These are phyloP conservation scores for Leptobrachium ailaonicum DNA, from an alignment of 2,113 vertebrate species.

Conservation along the genomic window DNA sequence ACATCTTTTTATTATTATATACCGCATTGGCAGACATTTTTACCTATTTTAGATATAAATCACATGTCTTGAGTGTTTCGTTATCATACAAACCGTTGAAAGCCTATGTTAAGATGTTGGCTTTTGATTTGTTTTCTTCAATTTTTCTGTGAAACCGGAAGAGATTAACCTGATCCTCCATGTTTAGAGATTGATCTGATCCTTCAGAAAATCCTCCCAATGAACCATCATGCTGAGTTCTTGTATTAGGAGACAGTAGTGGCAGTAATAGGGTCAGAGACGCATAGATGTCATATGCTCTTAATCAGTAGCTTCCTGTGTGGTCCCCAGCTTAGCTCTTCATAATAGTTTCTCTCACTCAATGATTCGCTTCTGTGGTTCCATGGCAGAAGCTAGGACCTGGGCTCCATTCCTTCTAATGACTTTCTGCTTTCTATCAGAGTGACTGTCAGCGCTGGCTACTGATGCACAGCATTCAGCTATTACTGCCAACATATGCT, in stretches of 20 bases:
- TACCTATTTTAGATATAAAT: no score
- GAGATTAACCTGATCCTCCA: no score
- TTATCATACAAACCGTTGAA: no score
- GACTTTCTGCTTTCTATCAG: neutral
- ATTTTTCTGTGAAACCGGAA: no score
- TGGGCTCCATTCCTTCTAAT: neutral
- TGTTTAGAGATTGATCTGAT: neutral
- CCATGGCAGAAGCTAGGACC: neutral
- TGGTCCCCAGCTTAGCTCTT: neutral
- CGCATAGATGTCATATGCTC: neutral
- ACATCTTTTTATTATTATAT: no score
- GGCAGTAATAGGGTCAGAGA: neutral
- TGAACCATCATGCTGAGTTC: neutral
- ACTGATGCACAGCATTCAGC: neutral
- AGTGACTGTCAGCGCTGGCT: neutral
- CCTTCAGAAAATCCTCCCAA: neutral
- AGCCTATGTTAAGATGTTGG: no score
- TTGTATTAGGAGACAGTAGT: neutral
- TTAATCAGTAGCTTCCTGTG: neutral
- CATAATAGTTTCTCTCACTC: neutral
- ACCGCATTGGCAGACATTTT: no score
- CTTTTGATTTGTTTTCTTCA: no score
- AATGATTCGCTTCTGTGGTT: neutral
- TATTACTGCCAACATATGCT: neutral
- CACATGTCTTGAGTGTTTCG: no score